Conservation (phyloP, 2,113 vertebrate genomes). For the Petaurus breviceps region DNA sequence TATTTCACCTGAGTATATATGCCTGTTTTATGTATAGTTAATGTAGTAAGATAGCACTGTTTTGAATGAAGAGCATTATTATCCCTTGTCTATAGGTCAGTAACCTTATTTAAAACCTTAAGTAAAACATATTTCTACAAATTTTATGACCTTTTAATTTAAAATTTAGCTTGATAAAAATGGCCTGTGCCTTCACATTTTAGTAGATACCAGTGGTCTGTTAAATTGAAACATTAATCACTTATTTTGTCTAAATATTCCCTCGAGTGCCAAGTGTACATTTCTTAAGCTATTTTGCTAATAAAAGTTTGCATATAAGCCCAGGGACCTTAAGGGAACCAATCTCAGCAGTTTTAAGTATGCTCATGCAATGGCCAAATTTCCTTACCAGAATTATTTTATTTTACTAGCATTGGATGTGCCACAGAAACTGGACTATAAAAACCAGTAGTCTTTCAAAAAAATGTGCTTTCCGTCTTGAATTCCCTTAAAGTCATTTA, state of each 20-base stretch:
- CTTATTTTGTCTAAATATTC: slow-evolving; percentile 9
- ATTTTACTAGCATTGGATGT: background rate
- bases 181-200: background rate
- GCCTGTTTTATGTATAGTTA: slow-evolving; percentile 38
- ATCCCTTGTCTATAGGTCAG: background rate
- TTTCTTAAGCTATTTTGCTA: slow-evolving; percentile 45
- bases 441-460: background rate
- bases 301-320: background rate
- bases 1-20: background rate
- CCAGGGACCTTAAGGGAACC: background rate
- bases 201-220: background rate
- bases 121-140: background rate
- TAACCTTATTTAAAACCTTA: background rate
- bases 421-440: background rate
- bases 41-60: slow-evolving; percentile 19
- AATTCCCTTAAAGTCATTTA: slow-evolving; percentile 33
- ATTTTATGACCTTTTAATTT: background rate
- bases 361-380: background rate
- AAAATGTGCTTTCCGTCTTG: slow-evolving; percentile 5
- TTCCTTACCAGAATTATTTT: background rate
- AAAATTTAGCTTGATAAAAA: slow-evolving; percentile 47
- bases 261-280: slow-evolving; percentile 14
- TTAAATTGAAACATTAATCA: slow-evolving; percentile 44
- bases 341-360: background rate
- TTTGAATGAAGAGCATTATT: slow-evolving; percentile 46